Evolutionary conservation across 2,888 invertebrate species (phyloP).

Genomic region (Patella caerulea): DNA sequence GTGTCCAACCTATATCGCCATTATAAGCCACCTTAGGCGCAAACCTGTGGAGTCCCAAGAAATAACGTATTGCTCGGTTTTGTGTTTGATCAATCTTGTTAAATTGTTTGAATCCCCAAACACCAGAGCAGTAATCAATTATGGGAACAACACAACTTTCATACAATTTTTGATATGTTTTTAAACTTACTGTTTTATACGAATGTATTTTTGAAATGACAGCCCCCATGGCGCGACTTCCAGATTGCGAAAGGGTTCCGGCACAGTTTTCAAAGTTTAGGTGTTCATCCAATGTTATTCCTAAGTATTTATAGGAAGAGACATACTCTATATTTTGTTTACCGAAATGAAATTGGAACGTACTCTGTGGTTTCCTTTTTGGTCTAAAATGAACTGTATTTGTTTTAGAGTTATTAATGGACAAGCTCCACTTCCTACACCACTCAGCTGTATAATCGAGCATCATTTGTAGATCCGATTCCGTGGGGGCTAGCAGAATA

Average conservation of each 20-base stretch:
- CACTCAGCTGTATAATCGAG: not conserved
- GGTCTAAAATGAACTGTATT: not conserved
- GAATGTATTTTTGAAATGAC: no score
- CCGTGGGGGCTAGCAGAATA: no score
- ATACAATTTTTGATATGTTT: not conserved
- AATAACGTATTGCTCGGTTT: no score
- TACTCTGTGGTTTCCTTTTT: not conserved
- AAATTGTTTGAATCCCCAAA: not conserved
- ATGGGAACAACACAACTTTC: not conserved
- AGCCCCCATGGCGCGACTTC: no score
- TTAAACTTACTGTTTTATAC: not conserved
- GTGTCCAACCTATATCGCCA: no score
- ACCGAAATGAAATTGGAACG: not conserved
- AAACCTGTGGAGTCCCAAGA: no score
- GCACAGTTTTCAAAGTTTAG: not conserved
- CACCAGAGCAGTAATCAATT: not conserved
- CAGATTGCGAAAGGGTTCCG: no score
- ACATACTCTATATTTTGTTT: not conserved
- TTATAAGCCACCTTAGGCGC: no score
- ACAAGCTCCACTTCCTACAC: not conserved
- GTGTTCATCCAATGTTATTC: not conserved
- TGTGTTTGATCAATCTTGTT: not conserved
- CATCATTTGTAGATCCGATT: no score
- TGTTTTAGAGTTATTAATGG: not conserved
- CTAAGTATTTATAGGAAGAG: not conserved